Base-by-base conservation (phyloP, 2,888 invertebrate species). In the Caenorhabditis afra region DNA sequence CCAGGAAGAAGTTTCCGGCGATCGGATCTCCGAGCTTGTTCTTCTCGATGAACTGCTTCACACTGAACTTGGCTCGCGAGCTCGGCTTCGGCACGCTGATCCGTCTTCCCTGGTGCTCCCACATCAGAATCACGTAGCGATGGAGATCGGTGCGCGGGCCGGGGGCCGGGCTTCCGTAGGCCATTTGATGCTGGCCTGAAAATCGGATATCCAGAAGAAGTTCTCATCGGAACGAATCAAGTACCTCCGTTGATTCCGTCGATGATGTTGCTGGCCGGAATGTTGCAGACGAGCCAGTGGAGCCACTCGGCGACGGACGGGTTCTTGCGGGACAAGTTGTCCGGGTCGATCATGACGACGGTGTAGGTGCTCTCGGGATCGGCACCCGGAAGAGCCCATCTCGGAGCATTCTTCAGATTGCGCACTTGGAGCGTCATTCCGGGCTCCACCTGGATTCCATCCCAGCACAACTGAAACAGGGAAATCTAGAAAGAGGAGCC, bases 261-360 rank as follows among this genome's bases (percentile, higher is more conserved):
- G 52, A 86, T 82, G 50, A 90, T 84, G 65, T 90, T 90, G 79
- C 84, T 85, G 37, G 88, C 89, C 16, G 90, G 90, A 61, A 90
- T 90, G 83, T 90, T 90, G 55, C 76, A 79, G 7, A 87, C 89
- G 41, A 90, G 82, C 90, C 90, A 90, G 66, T 90, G 90, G 23
- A 90, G 87, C 90, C 90, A 90, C 71, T 90, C 90, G 49, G 90
- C 90, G 7, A 90, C 90, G 1, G 88, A 86, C 22, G 90, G 90
- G 47, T 90, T 90, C 74, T 89, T 88, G 16, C 89, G 83, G 8
- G 89, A 90, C 57, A 90, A 83, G 58, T 90, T 90, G 78, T 90
- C 90, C 14, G 90, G 90, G 73, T 90, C 90, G 64, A 90, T 89
- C 90, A 90, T 90, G 58, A 90, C 74, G 5, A 90, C 71, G 8